Evolutionary conservation across 2,113 vertebrate genomes (phyloP).

Genomic region (Baryphthengus martii): DNA sequence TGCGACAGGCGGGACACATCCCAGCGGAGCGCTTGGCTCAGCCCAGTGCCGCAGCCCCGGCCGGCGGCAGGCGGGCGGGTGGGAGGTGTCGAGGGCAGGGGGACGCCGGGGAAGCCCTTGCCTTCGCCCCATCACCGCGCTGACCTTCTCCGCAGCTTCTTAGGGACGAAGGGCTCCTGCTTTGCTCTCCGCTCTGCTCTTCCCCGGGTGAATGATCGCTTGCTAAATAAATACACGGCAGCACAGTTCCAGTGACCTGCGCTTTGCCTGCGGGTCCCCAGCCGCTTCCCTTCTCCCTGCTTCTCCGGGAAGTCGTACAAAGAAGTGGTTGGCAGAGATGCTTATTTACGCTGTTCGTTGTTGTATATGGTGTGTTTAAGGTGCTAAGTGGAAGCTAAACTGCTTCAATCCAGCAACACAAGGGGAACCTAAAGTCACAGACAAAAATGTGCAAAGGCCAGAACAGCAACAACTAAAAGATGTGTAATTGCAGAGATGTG

Average conservation of each 20-base stretch:
- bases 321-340: not conserved
- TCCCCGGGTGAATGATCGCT: too few species aligned
- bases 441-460: not conserved
- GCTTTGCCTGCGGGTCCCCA: not conserved
- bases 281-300: too few species aligned
- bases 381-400: not conserved
- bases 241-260: not conserved
- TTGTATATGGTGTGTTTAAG: not conserved
- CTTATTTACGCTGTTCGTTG: not conserved
- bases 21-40: not conserved
- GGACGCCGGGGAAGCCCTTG: not conserved
- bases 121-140: not conserved
- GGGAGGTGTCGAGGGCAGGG: not conserved
- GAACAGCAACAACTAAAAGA: not conserved
- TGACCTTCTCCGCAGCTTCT: not conserved
- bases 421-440: not conserved
- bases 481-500: not conserved
- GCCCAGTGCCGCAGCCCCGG: not conserved
- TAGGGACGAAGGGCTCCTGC: not conserved
- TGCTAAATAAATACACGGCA: fast-evolving
- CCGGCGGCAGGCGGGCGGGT: not conserved
- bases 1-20: not conserved
- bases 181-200: not conserved
- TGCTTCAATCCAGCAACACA: not conserved
- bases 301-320: not conserved